Percentiles rank a stretch among this genome's conserved stretches.
Conservation (phyloP, 2,888 invertebrate genomes). For the Drosophila parthenogenetica region DNA sequence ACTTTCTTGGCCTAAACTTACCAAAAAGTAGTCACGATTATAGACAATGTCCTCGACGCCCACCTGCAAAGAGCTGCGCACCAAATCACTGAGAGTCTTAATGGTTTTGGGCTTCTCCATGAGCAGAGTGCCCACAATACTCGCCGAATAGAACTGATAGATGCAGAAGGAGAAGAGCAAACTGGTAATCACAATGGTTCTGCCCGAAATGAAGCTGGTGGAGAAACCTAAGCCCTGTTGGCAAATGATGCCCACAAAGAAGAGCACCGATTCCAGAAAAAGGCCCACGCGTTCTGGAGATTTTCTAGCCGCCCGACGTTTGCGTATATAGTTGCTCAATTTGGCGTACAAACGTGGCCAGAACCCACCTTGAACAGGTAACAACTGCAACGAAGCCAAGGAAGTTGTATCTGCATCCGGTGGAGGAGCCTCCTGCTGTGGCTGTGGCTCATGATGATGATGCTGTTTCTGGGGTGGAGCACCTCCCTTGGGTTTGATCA, state of each 20-base stretch:
- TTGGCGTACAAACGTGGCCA: slow-evolving; percentile 53
- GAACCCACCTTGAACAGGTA: slow-evolving; percentile 30
- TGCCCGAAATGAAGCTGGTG: slow-evolving; percentile 85
- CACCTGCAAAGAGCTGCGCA: slow-evolving; percentile 87
- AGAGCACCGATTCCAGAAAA: slow-evolving; percentile 82
- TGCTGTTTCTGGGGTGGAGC: slow-evolving; percentile 35
- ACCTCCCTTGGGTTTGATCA: slow-evolving; percentile 71
- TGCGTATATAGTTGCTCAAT: slow-evolving; percentile 45
- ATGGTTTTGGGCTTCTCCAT: slow-evolving; percentile 88
- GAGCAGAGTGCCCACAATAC: slow-evolving; percentile 88
- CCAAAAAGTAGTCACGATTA: slow-evolving; percentile 88
- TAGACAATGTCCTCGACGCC: slow-evolving; percentile 89
- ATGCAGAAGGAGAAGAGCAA: slow-evolving; percentile 87
- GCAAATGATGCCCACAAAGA: slow-evolving; percentile 85
- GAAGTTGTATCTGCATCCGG: slow-evolving; percentile 13
- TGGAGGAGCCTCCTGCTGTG: slow-evolving; percentile 9
- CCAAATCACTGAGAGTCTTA: slow-evolving; percentile 87
- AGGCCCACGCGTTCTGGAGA: slow-evolving; percentile 66
- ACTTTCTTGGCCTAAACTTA: slow-evolving; percentile 69
- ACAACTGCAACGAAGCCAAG: slow-evolving; percentile 23
- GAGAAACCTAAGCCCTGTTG: slow-evolving; percentile 85
- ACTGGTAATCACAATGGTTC: slow-evolving; percentile 86
- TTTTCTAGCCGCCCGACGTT: slow-evolving; percentile 36
- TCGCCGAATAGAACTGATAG: slow-evolving; percentile 90
- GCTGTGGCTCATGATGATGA: neutral